phyloP scores from a whole-genome alignment of 2,888 invertebrate genomes.

The Drosophila quinaria region DNA sequence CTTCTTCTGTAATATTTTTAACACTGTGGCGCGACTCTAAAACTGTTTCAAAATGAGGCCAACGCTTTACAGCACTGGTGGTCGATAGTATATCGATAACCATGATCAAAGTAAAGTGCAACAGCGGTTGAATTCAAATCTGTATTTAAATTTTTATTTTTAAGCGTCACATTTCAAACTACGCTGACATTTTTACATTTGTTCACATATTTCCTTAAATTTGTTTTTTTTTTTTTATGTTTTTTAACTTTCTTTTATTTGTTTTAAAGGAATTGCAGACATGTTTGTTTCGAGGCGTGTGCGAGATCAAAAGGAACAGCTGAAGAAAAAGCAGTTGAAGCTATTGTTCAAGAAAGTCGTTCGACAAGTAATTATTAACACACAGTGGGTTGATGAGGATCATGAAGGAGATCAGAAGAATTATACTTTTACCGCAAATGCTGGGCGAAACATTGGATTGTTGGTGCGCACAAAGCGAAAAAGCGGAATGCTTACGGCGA shows the following conservation, averaged over 20 bases:
- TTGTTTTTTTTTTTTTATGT: not conserved
- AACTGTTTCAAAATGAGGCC: not conserved
- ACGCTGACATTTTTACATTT: not conserved
- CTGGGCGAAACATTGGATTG: slow-evolving; percentile 87
- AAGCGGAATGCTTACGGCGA: slow-evolving; percentile 86
- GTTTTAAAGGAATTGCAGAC: not conserved
- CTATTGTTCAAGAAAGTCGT: slow-evolving; percentile 87
- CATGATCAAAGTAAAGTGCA: not conserved
- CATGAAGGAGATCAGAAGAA: slow-evolving; percentile 52
- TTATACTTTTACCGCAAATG: slow-evolving; percentile 50
- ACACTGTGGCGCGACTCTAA: slow-evolving; percentile 21
- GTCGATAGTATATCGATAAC: not conserved
- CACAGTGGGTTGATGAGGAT: slow-evolving; percentile 67
- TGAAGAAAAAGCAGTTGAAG: slow-evolving; percentile 86
- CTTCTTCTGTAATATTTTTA: slow-evolving; percentile 27
- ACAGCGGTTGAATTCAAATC: slow-evolving; percentile 1
- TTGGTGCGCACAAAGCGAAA: slow-evolving; percentile 86
- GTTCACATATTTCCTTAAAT: slow-evolving; percentile 2
- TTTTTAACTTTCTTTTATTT: not conserved
- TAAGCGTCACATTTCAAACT: not conserved
- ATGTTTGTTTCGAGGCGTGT: slow-evolving; percentile 48
- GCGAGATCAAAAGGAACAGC: slow-evolving; percentile 41
- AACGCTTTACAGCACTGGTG: not conserved
- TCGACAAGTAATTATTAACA: slow-evolving; percentile 87
- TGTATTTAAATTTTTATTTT: not conserved